Evolutionary conservation across 1,140 invertebrate species (phyloP), one percentile per base, ranked within the genome.

Genomic region (Drosophila tropicalis): DNA sequence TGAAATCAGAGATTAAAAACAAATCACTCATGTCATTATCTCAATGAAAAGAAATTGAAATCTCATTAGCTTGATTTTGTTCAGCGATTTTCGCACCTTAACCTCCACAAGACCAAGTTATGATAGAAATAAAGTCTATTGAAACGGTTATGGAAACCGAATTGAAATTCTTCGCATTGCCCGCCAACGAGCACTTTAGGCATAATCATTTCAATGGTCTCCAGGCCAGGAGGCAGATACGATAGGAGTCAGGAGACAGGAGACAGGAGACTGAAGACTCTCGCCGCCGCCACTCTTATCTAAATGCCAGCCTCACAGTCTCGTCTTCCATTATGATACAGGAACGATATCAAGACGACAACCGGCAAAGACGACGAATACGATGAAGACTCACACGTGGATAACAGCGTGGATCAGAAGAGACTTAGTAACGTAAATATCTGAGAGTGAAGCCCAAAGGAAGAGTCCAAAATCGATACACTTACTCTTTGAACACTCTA

Each of bases 271-370:
- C 62, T 39, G 62, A 47, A 66, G 75, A 70, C 73, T 70, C 63
- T 69, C 55, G 68, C 63, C 58, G 68, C 72, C 72, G 69, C 63
- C 65, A 68, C 41, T 62, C 80, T 91, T 91, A 92, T 92, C 91
- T 92, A 87, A 91, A 90, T 90, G 82, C 90, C 91, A 92, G 91
- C 84, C 91, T 92, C 79, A 79, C 79, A 91, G 91, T 92, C 91
- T 92, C 91, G 90, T 92, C 91, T 92, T 92, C 91, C 91, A 92
- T 92, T 92, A 92, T 91, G 91, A 92, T 92, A 85, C 76, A 70
- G 34, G 34, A 51, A 67, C 79, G 91, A 92, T 92, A 92, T 60
- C 79, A 70, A 81, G 81, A 87, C 84, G 84, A 79, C 72, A 80
- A 86, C 76, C 70, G 47, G 15, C 36, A 12, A 39, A 10, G 34